Evolutionary conservation across 2,113 vertebrate species (phyloP).

Genomic region (Lepus timidus): DNA sequence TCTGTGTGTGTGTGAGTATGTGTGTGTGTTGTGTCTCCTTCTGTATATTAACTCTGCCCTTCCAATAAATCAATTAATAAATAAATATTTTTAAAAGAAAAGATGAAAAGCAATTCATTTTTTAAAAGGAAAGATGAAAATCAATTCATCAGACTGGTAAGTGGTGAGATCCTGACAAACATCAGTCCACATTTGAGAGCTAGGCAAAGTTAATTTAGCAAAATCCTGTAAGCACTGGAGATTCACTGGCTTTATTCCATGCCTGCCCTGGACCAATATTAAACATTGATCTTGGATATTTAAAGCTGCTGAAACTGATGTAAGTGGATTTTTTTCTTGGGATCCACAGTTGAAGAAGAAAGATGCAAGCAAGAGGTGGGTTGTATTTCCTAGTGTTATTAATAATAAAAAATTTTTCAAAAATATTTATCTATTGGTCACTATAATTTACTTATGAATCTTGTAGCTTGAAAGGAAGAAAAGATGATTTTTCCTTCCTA

Average conservation of each 20-base stretch:
- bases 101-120: no score
- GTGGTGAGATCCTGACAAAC: background rate
- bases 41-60: no score
- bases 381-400: background rate
- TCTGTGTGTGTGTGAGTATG: no score
- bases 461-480: background rate
- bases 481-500: background rate
- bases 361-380: background rate
- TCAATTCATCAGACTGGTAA: background rate
- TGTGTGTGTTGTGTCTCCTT: no score
- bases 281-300: background rate
- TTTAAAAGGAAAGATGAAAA: background rate
- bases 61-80: no score
- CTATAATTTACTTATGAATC: background rate
- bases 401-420: background rate
- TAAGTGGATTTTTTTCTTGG: background rate
- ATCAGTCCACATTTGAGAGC: background rate
- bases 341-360: background rate
- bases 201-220: background rate
- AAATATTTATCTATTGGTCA: background rate
- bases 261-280: background rate
- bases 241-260: background rate
- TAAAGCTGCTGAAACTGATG: slow-evolving; percentile 20
- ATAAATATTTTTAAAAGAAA: no score
- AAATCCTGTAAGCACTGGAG: background rate